Conservation (phyloP, 2,888 invertebrate species). For the Cerastis leucographa region DNA sequence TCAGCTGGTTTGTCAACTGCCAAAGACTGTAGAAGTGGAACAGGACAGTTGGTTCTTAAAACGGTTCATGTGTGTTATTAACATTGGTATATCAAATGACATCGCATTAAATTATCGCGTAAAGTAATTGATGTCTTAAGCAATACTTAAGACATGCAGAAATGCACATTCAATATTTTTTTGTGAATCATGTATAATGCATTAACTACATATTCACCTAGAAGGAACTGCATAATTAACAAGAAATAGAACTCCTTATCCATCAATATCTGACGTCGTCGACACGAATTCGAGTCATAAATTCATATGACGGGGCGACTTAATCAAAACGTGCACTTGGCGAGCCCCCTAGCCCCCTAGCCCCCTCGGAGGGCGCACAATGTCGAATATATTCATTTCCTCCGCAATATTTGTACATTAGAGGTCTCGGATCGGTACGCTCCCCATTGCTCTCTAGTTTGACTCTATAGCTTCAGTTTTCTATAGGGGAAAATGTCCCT, state of each 20-base stretch:
- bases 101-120: background rate
- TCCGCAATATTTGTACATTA: slow-evolving; percentile 91
- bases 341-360: slow-evolving; percentile 40
- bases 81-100: slow-evolving; percentile 3
- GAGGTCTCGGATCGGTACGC: slow-evolving; percentile 89
- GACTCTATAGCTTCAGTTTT: slow-evolving; percentile 82
- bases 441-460: slow-evolving; percentile 79
- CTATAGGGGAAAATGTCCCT: slow-evolving; percentile 72
- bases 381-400: slow-evolving; percentile 89
- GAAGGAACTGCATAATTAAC: slow-evolving; percentile 59
- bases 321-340: slow-evolving; percentile 88
- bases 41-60: background rate
- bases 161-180: background rate
- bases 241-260: slow-evolving; percentile 74
- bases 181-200: slow-evolving; percentile 16
- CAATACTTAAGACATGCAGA: slow-evolving; percentile 14
- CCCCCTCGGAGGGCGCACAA: slow-evolving; percentile 65
- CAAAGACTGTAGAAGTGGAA: background rate
- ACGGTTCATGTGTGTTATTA: background rate
- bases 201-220: slow-evolving; percentile 20
- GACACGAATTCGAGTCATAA: slow-evolving; percentile 78
- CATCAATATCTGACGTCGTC: slow-evolving; percentile 75
- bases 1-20: background rate
- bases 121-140: slow-evolving; percentile 8
- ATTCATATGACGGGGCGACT: slow-evolving; percentile 86